These are phyloP conservation scores for Daktulosphaira vitifoliae DNA, from an alignment of 1,140 invertebrate species.

Conservation along the genomic window DNA sequence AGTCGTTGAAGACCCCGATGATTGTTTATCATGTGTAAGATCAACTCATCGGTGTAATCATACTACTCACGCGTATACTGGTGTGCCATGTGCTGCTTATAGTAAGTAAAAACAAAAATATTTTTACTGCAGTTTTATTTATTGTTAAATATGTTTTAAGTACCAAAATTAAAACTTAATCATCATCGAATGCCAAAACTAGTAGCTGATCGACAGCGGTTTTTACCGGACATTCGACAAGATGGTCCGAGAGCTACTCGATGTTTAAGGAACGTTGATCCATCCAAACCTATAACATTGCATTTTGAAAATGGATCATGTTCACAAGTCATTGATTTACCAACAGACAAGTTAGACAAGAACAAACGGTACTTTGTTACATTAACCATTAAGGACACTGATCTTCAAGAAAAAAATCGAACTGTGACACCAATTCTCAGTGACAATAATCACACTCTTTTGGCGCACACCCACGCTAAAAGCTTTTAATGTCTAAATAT, in stretches of 20 bases:
- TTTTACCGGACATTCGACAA: conserved; percentile 49
- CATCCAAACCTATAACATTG: conserved; percentile 50
- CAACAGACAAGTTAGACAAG: conserved; percentile 71
- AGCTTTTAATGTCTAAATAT: conserved; percentile 27
- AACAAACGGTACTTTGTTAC: conserved; percentile 84
- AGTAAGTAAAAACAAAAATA: conserved; percentile 51
- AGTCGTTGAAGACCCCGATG: conserved; percentile 44
- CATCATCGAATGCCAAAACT: conserved; percentile 66
- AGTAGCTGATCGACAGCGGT: conserved; percentile 41
- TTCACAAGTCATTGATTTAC: conserved; percentile 73
- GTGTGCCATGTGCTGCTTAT: conserved; percentile 72
- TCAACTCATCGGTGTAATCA: conserved; percentile 80
- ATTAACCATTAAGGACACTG: conserved; percentile 67
- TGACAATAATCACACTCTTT: not conserved
- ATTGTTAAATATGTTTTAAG: conserved; percentile 30
- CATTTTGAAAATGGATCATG: conserved; percentile 70
- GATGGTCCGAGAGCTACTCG: conserved; percentile 9
- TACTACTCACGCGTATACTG: conserved; percentile 81
- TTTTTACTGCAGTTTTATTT: conserved; percentile 1
- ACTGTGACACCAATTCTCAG: not conserved
- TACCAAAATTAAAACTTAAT: conserved; percentile 60
- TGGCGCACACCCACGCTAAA: conserved; percentile 23
- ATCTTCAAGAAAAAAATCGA: not conserved
- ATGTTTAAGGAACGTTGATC: conserved; percentile 41
- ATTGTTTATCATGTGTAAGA: conserved; percentile 64